phyloP scores from a whole-genome alignment of 2,888 invertebrate species.

The Latrodectus hesperus region DNA sequence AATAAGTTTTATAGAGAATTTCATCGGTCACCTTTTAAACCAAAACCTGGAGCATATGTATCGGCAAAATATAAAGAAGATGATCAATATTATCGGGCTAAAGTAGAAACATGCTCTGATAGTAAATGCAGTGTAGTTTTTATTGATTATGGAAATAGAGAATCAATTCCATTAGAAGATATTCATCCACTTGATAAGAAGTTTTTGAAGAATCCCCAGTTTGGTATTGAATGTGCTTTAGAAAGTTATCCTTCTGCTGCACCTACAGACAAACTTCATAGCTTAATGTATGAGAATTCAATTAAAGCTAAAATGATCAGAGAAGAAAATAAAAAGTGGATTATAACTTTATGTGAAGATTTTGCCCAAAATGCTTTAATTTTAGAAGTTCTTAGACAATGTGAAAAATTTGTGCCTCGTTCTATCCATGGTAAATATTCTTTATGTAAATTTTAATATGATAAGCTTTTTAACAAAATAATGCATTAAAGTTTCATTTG shows the following conservation, averaged over 20 bases:
- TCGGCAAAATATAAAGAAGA: conserved; percentile 72
- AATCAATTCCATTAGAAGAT: conserved; percentile 70
- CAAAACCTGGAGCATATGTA: conserved; percentile 33
- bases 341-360: conserved; percentile 41
- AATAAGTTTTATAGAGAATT: conserved; percentile 31
- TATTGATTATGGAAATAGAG: conserved; percentile 74
- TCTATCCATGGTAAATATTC: conserved; percentile 55
- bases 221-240: conserved; percentile 72
- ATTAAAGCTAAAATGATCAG: conserved; percentile 46
- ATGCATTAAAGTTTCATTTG: too few species aligned
- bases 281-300: conserved; percentile 48
- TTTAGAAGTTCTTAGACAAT: conserved; percentile 42
- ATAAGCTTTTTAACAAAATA: too few species aligned
- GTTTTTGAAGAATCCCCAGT: conserved; percentile 71
- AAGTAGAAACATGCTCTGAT: conserved; percentile 19
- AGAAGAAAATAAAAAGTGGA: conserved; percentile 43
- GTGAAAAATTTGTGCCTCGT: conserved; percentile 47
- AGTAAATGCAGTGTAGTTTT: conserved; percentile 71
- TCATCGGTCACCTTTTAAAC: conserved; percentile 20
- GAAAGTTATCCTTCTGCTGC: conserved; percentile 36
- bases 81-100: conserved; percentile 73
- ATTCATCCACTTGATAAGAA: conserved; percentile 72
- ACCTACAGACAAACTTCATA: conserved; percentile 47
- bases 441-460: not conserved
- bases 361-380: conserved; percentile 41